Evolutionary conservation across 2,888 invertebrate species (phyloP).

Genomic region (Erebia palarica): DNA sequence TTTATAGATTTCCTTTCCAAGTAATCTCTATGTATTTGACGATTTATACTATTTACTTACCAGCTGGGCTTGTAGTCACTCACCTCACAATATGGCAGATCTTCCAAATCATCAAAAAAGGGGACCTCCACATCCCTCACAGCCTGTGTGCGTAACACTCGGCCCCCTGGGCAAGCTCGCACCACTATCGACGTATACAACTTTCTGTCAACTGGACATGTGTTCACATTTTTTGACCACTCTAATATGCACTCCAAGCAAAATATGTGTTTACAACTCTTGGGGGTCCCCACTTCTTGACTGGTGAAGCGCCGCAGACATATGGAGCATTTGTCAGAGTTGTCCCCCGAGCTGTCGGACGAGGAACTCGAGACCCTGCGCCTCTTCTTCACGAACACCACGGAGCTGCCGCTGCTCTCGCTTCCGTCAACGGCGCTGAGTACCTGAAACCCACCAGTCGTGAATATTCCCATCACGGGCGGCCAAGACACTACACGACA

Average conservation of each 20-base stretch:
- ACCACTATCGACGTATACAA: constrained; percentile 91
- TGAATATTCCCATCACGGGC: not conserved
- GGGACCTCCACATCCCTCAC: constrained; percentile 81
- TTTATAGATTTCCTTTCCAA: too few relatives aligned
- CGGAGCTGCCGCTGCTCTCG: constrained; percentile 70
- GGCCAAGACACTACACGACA: not conserved
- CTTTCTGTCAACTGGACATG: constrained; percentile 95
- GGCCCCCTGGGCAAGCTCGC: constrained; percentile 85
- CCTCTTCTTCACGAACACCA: constrained; percentile 54
- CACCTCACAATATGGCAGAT: constrained; percentile 90
- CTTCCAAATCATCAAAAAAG: constrained; percentile 80
- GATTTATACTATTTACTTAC: not conserved
- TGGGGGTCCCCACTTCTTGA: constrained; percentile 93
- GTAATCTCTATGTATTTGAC: too few relatives aligned
- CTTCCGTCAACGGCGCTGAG: constrained; percentile 76
- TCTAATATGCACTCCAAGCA: constrained; percentile 95
- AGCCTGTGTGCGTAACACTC: constrained; percentile 85
- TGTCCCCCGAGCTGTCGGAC: constrained; percentile 85
- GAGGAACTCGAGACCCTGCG: constrained; percentile 69
- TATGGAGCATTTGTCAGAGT: constrained; percentile 94
- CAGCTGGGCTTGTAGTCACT: constrained; percentile 21
- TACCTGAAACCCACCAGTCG: constrained; percentile 67
- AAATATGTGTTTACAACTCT: constrained; percentile 94
- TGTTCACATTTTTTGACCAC: constrained; percentile 97
- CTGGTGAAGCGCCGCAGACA: constrained; percentile 89